Evolutionary conservation across 2,888 invertebrate species (phyloP), one percentile per base, ranked within the genome.

Genomic region (Caenorhabditis virilis): DNA sequence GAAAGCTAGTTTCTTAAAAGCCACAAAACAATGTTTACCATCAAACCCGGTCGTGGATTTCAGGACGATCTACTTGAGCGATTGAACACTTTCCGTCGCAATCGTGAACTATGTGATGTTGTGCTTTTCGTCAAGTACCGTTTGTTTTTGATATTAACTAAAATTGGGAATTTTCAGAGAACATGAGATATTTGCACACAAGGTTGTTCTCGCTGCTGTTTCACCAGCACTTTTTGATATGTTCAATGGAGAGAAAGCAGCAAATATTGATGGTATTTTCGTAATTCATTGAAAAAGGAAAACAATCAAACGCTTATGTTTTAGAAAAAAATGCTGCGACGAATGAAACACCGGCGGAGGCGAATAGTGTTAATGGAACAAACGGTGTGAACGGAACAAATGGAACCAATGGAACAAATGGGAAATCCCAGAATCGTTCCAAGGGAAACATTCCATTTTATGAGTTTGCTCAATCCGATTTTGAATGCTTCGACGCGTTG

Each of bases 71-170:
- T 84, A 23, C 74, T 85, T 46, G 68, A 71, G 13, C 76, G 80
- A 11, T 74, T 86, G 51, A 83, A 84, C 66, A 83, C 82, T 16
- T 81, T 86, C 69, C 83, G 85, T 13, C 80, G 83, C 85, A 90
- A 90, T 84, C 88, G 89, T 58, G 90, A 91, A 84, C 91, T 92
- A 85, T 92, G 90, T 86, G 92, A 92, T 86, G 91, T 91, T 77
- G 88, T 90, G 80, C 87, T 92, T 78, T 89, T 90, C 84, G 91
- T 89, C 75, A 89, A 88, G 65, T 56, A 23, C 26, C 20, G n/a
- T 27, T 27, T 43, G 11, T 43, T 22, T 18, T 22, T 9, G 20
- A 49, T 27, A n/a, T 7, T 43, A 22, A 22, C 13, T 11, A 25
- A 22, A 43, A 11, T 9, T 43, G 11, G 6, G 18, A 15, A 13